A percentile compares a stretch with the other conserved stretches of the same genome.
Conservation (phyloP, 2,888 invertebrate genomes). For the Spisula solida region DNA sequence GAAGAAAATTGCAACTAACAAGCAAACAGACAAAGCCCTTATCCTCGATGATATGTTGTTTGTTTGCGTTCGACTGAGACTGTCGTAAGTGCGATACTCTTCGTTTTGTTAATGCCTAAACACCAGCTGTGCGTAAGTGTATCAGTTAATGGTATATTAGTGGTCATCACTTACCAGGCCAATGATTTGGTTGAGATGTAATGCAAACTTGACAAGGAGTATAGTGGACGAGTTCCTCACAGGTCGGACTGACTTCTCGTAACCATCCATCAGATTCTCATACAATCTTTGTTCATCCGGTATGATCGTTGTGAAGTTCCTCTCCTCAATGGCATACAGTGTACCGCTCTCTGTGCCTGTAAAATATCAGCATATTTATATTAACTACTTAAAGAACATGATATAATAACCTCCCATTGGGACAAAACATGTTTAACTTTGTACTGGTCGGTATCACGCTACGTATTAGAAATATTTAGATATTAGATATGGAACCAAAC, state of each 20-base stretch:
- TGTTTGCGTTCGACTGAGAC: no score
- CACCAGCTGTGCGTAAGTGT: no score
- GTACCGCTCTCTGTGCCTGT: neutral
- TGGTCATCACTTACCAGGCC: constrained; percentile 88
- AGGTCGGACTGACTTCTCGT: constrained; percentile 89
- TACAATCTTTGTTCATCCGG: constrained; percentile 88
- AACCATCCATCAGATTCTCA: constrained; percentile 88
- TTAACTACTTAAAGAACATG: neutral
- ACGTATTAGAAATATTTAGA: neutral
- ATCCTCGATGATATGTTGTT: no score
- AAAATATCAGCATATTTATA: neutral
- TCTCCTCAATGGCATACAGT: neutral
- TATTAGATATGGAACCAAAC: neutral
- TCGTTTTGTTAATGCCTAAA: no score
- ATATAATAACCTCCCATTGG: neutral
- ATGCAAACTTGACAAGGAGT: constrained; percentile 89
- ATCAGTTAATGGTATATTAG: no score
- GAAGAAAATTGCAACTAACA: no score
- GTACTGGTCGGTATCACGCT: neutral
- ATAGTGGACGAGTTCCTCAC: constrained; percentile 88
- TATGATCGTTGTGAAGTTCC: constrained; percentile 49
- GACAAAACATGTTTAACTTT: neutral
- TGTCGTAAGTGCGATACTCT: no score
- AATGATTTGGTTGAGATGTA: constrained; percentile 89
- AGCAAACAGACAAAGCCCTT: no score